These are phyloP conservation scores for Acinonyx jubatus DNA, from an alignment of 2,113 vertebrate genomes.

Conservation along the genomic window DNA sequence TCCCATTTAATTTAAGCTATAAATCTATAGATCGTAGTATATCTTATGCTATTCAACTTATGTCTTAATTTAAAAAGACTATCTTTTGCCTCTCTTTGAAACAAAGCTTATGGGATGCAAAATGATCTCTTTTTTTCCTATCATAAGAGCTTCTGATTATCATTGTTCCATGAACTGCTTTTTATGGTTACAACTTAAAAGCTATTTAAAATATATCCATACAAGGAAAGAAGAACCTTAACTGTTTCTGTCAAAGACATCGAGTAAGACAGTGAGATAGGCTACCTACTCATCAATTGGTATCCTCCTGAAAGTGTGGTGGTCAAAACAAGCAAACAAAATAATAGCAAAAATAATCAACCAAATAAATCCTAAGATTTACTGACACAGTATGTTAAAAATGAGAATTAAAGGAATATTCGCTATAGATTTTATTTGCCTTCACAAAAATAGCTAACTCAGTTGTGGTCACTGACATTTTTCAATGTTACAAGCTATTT, in stretches of 20 bases:
- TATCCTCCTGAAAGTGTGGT: background rate
- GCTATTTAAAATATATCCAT: background rate
- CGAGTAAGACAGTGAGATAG: background rate
- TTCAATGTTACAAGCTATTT: slow-evolving; percentile 37
- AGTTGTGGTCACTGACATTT: slow-evolving; percentile 41
- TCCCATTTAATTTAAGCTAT: background rate
- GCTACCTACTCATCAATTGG: background rate
- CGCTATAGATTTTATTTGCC: background rate
- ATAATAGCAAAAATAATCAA: background rate
- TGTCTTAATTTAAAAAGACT: background rate
- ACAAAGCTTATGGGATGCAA: background rate
- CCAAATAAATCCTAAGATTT: background rate
- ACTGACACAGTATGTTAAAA: background rate
- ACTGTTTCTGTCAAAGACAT: background rate
- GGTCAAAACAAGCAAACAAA: background rate
- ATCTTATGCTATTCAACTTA: background rate
- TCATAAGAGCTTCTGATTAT: background rate
- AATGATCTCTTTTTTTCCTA: background rate
- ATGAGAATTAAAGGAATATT: background rate
- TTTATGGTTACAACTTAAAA: background rate
- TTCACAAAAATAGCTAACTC: background rate
- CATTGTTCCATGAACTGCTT: background rate
- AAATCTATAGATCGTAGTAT: background rate
- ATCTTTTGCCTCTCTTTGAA: background rate
- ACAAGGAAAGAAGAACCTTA: background rate